Percentiles rank a stretch among this genome's conserved stretches.
Conservation (phyloP, 2,888 invertebrate species). For the Galerucella pusilla region DNA sequence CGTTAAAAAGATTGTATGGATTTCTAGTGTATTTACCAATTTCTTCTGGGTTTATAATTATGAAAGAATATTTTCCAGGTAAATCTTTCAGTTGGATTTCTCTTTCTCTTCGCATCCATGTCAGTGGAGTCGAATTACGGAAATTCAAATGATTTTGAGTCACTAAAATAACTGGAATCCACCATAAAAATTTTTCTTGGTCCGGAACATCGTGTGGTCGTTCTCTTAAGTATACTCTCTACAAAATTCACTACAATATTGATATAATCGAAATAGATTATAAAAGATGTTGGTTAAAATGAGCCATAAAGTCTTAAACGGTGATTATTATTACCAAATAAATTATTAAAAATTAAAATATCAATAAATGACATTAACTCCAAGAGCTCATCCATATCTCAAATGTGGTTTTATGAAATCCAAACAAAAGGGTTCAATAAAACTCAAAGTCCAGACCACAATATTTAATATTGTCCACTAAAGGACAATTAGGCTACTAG, state of each 20-base stretch:
- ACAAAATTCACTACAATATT: conserved; percentile 42
- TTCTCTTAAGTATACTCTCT: conserved; percentile 79
- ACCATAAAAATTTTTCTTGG: conserved; percentile 78
- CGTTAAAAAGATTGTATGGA: no score
- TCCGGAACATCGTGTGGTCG: conserved; percentile 79
- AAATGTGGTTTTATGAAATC: no score
- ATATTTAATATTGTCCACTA: no score
- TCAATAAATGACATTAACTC: no score
- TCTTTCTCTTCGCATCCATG: conserved; percentile 74
- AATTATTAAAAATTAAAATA: no score
- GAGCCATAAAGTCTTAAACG: no score
- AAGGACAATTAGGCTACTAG: no score
- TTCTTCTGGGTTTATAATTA: conserved; percentile 86
- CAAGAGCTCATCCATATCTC: no score
- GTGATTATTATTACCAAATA: no score
- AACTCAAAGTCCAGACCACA: no score
- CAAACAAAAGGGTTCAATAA: no score
- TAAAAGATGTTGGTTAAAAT: background rate
- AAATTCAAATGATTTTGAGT: conserved; percentile 72
- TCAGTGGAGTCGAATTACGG: conserved; percentile 67
- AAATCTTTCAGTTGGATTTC: conserved; percentile 69
- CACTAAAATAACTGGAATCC: conserved; percentile 76
- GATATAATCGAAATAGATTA: background rate
- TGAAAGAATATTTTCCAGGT: conserved; percentile 72
- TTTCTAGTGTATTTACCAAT: conserved; percentile 70